Conservation (phyloP, 2,797 vertebrate genomes). For the Spheniscus humboldti region DNA sequence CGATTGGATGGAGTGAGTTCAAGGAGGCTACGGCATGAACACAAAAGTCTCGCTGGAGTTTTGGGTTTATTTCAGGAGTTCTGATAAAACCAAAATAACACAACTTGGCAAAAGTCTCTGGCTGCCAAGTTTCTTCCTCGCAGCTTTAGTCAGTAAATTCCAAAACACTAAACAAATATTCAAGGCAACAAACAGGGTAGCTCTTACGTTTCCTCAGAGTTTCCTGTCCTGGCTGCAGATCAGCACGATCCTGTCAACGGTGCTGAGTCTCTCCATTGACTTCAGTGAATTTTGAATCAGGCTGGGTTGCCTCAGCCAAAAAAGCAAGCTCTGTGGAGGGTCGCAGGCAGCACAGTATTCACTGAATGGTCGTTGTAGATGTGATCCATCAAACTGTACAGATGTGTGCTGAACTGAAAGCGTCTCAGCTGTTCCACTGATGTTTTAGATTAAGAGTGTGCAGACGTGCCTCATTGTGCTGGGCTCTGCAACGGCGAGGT, state of each 20-base stretch:
- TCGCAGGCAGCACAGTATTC: background rate
- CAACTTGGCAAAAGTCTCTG: slow-evolving; percentile 20
- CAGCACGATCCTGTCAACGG: background rate
- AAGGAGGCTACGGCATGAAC: background rate
- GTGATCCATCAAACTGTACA: background rate
- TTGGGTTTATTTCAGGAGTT: slow-evolving; percentile 53
- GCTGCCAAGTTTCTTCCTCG: slow-evolving; percentile 21
- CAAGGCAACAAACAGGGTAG: slow-evolving; percentile 51
- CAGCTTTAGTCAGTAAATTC: slow-evolving; percentile 51
- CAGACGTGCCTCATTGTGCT: background rate
- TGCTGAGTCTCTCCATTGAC: background rate
- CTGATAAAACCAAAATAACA: slow-evolving; percentile 54
- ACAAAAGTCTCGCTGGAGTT: background rate
- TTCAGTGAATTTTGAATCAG: background rate
- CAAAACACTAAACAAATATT: slow-evolving; percentile 55
- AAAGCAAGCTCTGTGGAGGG: background rate
- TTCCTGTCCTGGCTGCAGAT: slow-evolving; percentile 51
- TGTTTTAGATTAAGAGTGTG: background rate
- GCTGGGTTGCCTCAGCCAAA: background rate
- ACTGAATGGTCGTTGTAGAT: background rate
- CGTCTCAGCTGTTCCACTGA: background rate
- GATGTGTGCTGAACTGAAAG: background rate
- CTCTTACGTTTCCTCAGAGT: slow-evolving; percentile 50
- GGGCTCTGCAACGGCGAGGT: background rate
- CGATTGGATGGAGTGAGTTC: background rate